These are phyloP conservation scores for Abrostola tripartita DNA, from an alignment of 2,888 invertebrate genomes.

Conservation along the genomic window DNA sequence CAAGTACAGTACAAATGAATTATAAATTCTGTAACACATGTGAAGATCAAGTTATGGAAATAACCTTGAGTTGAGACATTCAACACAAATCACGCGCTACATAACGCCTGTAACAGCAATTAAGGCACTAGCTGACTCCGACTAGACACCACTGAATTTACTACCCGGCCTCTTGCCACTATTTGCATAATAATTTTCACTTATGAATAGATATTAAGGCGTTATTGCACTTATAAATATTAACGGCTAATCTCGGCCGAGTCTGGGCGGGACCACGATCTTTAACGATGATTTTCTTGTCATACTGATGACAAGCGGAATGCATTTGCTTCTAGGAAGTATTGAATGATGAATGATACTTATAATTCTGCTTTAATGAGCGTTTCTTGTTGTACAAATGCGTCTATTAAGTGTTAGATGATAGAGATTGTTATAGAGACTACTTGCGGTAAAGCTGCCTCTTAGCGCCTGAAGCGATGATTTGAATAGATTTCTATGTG, in stretches of 20 bases:
- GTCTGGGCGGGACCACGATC: conserved; percentile 71
- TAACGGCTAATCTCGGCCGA: conserved; percentile 74
- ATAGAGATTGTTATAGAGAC: conserved; percentile 21
- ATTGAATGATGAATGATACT: conserved; percentile 72
- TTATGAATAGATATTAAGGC: conserved; percentile 87
- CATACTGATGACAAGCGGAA: conserved; percentile 75
- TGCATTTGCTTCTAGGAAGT: conserved; percentile 73
- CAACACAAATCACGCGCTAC: conserved; percentile 53
- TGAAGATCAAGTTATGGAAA: conserved; percentile 36
- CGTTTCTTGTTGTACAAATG: conserved; percentile 70
- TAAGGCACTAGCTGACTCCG: conserved; percentile 65
- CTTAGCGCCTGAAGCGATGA: conserved; percentile 14
- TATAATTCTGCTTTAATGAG: conserved; percentile 74
- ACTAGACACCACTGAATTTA: conserved; percentile 73
- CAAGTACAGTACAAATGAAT: no score
- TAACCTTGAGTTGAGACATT: conserved; percentile 36
- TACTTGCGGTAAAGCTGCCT: conserved; percentile 24
- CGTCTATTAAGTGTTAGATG: conserved; percentile 55
- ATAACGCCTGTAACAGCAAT: conserved; percentile 67
- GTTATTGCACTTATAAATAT: conserved; percentile 87
- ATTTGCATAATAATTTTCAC: conserved; percentile 88
- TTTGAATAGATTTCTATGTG: conserved; percentile 13
- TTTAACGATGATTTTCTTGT: conserved; percentile 78
- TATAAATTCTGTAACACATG: no score
- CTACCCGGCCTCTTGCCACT: conserved; percentile 79